These are phyloP conservation scores for Blomia tropicalis DNA, from an alignment of 2,888 invertebrate genomes.

Conservation along the genomic window DNA sequence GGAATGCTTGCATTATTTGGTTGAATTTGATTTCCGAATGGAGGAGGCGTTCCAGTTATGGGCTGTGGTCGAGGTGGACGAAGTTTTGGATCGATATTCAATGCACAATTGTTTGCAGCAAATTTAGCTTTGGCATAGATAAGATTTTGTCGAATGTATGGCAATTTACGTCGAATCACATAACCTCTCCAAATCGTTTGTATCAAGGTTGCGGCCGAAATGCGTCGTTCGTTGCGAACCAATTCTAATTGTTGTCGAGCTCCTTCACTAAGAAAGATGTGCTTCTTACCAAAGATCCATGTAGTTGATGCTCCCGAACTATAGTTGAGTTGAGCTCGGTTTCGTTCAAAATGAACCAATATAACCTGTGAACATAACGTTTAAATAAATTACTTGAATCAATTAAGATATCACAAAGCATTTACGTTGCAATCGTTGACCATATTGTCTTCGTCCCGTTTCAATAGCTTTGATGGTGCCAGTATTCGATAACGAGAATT, in stretches of 20 bases:
- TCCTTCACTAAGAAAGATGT: slow-evolving; percentile 83
- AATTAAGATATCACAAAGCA: too few relatives aligned
- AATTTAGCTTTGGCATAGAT: background rate
- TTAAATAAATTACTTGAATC: too few relatives aligned
- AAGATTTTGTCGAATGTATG: slow-evolving; percentile 40
- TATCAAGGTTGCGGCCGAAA: slow-evolving; percentile 63
- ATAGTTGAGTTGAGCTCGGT: slow-evolving; percentile 33
- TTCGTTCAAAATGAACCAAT: slow-evolving; percentile 47
- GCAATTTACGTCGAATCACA: slow-evolving; percentile 50
- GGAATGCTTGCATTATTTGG: background rate
- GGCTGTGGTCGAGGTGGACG: slow-evolving; percentile 63
- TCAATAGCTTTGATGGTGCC: slow-evolving; percentile 51
- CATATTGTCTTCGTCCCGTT: slow-evolving; percentile 39
- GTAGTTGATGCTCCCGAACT: slow-evolving; percentile 47
- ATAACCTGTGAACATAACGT: too few relatives aligned
- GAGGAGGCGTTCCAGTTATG: slow-evolving; percentile 69
- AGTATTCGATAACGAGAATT: slow-evolving; percentile 66
- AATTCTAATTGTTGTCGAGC: slow-evolving; percentile 75
- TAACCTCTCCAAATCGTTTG: slow-evolving; percentile 69
- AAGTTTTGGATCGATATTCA: background rate
- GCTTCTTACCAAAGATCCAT: slow-evolving; percentile 80
- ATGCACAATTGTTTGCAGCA: background rate
- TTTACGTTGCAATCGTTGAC: slow-evolving; percentile 46
- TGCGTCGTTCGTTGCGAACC: slow-evolving; percentile 56
- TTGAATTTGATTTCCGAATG: slow-evolving; percentile 33